Conservation (phyloP, 2,888 invertebrate genomes). For the Ochropleura leucogaster region DNA sequence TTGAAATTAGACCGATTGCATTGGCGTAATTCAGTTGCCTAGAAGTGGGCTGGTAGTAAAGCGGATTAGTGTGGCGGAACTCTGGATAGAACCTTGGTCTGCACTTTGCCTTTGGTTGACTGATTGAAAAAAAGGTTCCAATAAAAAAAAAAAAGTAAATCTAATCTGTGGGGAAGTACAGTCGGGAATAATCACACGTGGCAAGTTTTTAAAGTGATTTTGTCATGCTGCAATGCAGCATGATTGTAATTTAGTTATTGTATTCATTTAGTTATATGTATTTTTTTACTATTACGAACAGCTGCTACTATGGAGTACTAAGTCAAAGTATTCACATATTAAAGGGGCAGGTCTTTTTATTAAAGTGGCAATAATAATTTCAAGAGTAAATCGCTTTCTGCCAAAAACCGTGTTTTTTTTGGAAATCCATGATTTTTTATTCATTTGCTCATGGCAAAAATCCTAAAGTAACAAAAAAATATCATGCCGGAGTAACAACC, state of each 20-base stretch:
- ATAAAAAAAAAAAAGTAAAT: no score
- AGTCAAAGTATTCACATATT: background rate
- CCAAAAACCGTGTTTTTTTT: no score
- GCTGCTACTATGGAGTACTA: background rate
- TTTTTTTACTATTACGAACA: background rate
- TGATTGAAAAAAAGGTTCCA: background rate
- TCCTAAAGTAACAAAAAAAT: no score
- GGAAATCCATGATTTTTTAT: no score
- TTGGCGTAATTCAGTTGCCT: background rate
- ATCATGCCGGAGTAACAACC: no score
- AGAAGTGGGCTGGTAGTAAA: background rate
- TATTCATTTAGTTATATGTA: background rate
- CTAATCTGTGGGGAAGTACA: background rate
- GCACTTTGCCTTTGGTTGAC: background rate
- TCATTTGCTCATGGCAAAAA: background rate
- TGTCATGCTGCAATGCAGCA: background rate
- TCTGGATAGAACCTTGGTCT: background rate
- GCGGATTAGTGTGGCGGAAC: background rate
- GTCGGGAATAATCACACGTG: background rate
- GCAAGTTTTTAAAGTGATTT: background rate
- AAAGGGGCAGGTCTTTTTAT: background rate
- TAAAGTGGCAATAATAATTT: background rate
- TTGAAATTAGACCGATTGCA: background rate
- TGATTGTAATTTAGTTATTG: no score
- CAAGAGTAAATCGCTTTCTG: background rate